phyloP scores from a whole-genome alignment of 2,113 vertebrate species.

The Datnioides undecimradiatus region DNA sequence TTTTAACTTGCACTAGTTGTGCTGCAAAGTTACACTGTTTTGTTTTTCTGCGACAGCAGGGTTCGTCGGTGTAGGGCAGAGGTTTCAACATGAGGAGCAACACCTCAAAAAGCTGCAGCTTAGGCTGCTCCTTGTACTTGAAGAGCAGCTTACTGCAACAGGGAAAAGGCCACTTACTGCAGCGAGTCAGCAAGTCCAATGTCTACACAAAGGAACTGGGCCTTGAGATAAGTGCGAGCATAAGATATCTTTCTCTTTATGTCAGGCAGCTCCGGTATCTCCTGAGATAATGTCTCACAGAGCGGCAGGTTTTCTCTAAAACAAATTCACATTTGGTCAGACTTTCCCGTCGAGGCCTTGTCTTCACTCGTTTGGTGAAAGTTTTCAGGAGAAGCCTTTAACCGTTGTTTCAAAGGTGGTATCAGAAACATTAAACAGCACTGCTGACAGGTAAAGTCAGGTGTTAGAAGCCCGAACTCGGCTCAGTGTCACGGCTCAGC shows the following conservation, averaged over 20 bases:
- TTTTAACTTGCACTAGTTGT: too few relatives aligned
- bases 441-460: background rate
- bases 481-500: conserved; percentile 5
- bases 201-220: conserved; percentile 36
- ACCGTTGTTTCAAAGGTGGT: conserved; percentile 9
- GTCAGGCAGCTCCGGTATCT: background rate
- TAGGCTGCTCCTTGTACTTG: background rate
- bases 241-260: conserved; percentile 30
- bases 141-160: background rate
- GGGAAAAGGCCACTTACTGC: background rate
- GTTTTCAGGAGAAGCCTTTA: background rate
- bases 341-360: background rate
- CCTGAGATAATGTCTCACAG: background rate
- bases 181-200: conserved; percentile 55
- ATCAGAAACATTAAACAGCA: background rate
- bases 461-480: background rate
- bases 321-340: background rate
- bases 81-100: background rate
- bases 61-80: background rate
- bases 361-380: background rate
- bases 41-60: background rate
- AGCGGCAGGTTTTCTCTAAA: background rate
- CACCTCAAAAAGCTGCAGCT: background rate
- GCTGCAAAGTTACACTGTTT: too few relatives aligned
- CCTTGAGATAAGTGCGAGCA: conserved; percentile 32